Evolutionary conservation across 2,888 invertebrate species (phyloP), one percentile per base, ranked within the genome.

Genomic region (Pachydiplax longipennis): DNA sequence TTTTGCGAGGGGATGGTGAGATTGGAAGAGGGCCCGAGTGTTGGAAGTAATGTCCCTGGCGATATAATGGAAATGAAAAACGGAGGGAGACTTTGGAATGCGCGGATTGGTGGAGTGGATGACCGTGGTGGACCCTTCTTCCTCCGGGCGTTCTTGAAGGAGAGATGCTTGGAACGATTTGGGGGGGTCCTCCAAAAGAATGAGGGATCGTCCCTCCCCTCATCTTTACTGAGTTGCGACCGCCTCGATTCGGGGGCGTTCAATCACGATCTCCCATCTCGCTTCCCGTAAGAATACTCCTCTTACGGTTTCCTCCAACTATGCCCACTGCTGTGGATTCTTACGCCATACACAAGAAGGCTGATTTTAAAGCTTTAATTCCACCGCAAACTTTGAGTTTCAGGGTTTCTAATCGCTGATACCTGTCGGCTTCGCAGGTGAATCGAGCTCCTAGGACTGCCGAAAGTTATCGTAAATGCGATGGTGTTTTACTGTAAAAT

Each of bases 21-120:
- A 65, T 65, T 65, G 65, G 65, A 65, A 65, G 61, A 65, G 5
- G 65, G 65, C n/a, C 65, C n/a, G 25, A 65, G 65, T 65, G 65
- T n/a, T 65, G 65, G 25, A 82, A 44, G 82, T 44, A 82, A 82
- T 48, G 82, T 25, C 31, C 15, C 53, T 35, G 83, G 58, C 83
- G 83, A 83, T 58, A 31, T 83, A 83, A 83, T 83, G 58, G 83
- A 83, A 83, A 83, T 83, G 83, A 83, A 35, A 58, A 83, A 83
- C 83, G 8, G 82, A 25, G 25, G 15, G 58, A 58, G 48, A 82
- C 53, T 82, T 82, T 82, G 44, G 82, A 82, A 2, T 53, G 25
- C 31, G 44, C n/a, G 12, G 18, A 81, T 15, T 22, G 31, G 58
- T 15, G 31, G 22, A 53, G 83, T 15, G 83, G 6, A 83, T 15